These are phyloP conservation scores for Hetaerina titia DNA, from an alignment of 2,888 invertebrate species.

Conservation along the genomic window DNA sequence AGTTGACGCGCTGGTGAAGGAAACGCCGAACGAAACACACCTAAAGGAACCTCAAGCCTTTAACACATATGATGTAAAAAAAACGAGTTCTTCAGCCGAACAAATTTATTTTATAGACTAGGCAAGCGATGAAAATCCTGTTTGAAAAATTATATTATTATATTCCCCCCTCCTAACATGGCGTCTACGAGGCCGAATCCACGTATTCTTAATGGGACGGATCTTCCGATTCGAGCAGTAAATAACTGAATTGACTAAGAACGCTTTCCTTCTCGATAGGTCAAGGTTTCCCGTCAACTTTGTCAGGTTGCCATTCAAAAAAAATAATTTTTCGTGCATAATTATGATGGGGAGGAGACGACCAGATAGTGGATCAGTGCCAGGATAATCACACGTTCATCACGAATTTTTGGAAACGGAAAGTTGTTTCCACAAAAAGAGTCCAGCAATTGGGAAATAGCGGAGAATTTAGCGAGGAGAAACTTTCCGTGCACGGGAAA, in stretches of 20 bases:
- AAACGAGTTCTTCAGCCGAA: not conserved
- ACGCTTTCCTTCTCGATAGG: conserved; percentile 14
- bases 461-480: not conserved
- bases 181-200: not conserved
- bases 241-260: not conserved
- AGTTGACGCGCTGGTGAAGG: no score
- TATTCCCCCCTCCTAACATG: not conserved
- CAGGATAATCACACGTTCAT: not conserved
- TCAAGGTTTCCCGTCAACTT: not conserved
- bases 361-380: not conserved
- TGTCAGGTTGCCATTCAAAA: not conserved
- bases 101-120: not conserved
- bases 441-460: not conserved
- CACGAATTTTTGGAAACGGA: not conserved
- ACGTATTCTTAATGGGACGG: not conserved
- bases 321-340: not conserved
- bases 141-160: not conserved
- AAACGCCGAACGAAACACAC: not conserved
- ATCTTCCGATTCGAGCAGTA: not conserved
- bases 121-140: not conserved
- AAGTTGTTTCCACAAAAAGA: not conserved
- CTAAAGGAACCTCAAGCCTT: not conserved
- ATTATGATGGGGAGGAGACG: conserved; percentile 6
- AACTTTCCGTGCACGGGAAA: not conserved
- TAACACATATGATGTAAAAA: not conserved